Conservation (phyloP, 2,797 vertebrate genomes). For the Protonibea diacanthus region DNA sequence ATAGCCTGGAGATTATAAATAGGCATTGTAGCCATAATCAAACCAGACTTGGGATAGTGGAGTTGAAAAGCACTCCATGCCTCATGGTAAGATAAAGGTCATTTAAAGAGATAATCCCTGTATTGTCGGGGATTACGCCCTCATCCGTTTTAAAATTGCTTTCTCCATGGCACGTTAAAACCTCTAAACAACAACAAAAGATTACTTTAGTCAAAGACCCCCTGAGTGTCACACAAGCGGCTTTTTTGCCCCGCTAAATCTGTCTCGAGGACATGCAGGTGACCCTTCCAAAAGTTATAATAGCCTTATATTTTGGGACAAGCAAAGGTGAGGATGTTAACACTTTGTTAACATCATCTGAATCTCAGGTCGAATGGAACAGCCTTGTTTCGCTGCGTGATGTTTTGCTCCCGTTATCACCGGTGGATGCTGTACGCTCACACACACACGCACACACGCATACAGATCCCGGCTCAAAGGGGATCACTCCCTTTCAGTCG, state of each 20-base stretch:
- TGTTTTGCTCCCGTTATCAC: constrained; percentile 17
- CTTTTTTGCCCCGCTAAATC: constrained; percentile 57
- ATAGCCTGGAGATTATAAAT: constrained; percentile 63
- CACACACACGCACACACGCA: constrained; percentile 19
- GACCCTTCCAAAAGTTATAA: constrained; percentile 65
- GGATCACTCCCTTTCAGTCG: constrained; percentile 55
- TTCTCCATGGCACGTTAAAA: constrained; percentile 78
- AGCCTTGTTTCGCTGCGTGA: constrained; percentile 9
- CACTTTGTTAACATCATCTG: constrained; percentile 27
- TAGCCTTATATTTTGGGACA: constrained; percentile 21
- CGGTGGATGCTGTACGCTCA: constrained; percentile 1
- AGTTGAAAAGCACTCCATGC: constrained; percentile 76
- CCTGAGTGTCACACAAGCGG: constrained; percentile 64
- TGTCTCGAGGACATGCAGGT: constrained; percentile 58
- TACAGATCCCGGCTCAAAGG: constrained; percentile 36
- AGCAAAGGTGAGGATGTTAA: constrained; percentile 37
- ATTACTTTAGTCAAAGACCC: constrained; percentile 71
- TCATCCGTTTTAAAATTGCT: constrained; percentile 86
- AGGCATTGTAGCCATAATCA: constrained; percentile 72
- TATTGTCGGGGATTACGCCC: constrained; percentile 82
- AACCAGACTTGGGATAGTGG: constrained; percentile 66
- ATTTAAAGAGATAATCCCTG: constrained; percentile 84
- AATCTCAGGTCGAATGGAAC: constrained; percentile 4
- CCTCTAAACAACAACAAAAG: constrained; percentile 83
- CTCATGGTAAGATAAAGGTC: constrained; percentile 83